Base-by-base conservation (phyloP, 1,140 invertebrate species). In the Holcopasites calliopsidis region DNA sequence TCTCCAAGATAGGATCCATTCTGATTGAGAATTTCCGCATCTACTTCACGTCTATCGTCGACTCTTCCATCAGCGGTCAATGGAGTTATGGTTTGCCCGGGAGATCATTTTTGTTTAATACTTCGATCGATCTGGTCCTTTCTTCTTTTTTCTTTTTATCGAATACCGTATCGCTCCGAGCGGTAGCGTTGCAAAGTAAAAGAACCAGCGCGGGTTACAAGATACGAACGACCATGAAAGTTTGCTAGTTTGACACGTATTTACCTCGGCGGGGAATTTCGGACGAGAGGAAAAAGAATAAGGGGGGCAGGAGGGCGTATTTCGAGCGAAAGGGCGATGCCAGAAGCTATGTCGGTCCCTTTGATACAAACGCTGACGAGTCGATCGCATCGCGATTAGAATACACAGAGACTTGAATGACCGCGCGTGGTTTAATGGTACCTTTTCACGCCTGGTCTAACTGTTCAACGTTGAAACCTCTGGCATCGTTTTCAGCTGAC, bases 21-120 rank as follows among this genome's bases (percentile, higher is more conserved):
- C 77, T 79, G 71, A 66, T 62, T 69, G 26, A 52, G 68, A 79
- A 31, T 76, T 83, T 38, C 79, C 76, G 68, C 77, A 83, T 80
- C 66, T 60, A 76, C 76, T 78, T 80, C 73, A 90, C 88, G 90
- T 91, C 90, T 91, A 91, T 91, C 90, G 90, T 87, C 90, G 90
- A 91, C 90, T 91, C 90, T 86, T 89, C 90, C 90, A 91, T 87
- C 86, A 91, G 88, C 88, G 76, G 87, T 84, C 62, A 76, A 80
- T 84, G 35, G 60, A 74, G 84, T 81, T 80, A 62, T 55, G 33
- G 79, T 84, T 84, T 85, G 64, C 74, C 69, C 76, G 54, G 72
- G 54, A 75, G 75, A 82, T 52, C 80, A 77, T 83, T 86, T 84
- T 88, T 85, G 85, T 74, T 80, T 44, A 80, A 80, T 21, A 61